phyloP scores from a whole-genome alignment of 2,888 invertebrate species.

The Nemurella pictetii region DNA sequence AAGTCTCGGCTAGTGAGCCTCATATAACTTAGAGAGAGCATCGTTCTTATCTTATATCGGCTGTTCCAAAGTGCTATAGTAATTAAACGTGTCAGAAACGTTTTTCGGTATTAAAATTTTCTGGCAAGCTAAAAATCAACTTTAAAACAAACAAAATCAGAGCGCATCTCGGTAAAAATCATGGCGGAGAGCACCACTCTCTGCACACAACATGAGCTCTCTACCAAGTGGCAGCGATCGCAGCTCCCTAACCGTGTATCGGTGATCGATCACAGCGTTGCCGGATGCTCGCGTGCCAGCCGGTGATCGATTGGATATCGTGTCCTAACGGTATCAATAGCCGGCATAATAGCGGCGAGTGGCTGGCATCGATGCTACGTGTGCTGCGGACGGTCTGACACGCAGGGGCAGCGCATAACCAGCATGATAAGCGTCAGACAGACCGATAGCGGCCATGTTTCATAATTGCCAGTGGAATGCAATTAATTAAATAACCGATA shows the following conservation, averaged over 20 bases:
- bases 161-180: no score
- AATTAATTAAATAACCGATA: not conserved
- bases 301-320: slow-evolving; percentile 25
- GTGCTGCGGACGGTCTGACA: not conserved
- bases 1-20: no score
- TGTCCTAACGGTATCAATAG: not conserved
- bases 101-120: no score
- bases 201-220: not conserved
- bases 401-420: not conserved
- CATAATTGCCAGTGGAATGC: not conserved
- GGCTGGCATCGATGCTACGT: not conserved
- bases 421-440: not conserved
- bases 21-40: no score
- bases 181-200: no score
- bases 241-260: not conserved
- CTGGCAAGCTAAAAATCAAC: no score
- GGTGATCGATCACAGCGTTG: not conserved
- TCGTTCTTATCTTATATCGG: no score
- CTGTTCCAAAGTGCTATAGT: no score
- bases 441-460: not conserved
- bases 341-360: not conserved
- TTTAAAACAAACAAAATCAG: no score
- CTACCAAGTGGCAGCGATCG: no score
- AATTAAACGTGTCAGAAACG: no score
- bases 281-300: not conserved